A percentile compares a stretch with the other conserved stretches of the same genome.
Evolutionary conservation across 2,797 vertebrate species (phyloP).

Genomic region (Antennarius maculatus): DNA sequence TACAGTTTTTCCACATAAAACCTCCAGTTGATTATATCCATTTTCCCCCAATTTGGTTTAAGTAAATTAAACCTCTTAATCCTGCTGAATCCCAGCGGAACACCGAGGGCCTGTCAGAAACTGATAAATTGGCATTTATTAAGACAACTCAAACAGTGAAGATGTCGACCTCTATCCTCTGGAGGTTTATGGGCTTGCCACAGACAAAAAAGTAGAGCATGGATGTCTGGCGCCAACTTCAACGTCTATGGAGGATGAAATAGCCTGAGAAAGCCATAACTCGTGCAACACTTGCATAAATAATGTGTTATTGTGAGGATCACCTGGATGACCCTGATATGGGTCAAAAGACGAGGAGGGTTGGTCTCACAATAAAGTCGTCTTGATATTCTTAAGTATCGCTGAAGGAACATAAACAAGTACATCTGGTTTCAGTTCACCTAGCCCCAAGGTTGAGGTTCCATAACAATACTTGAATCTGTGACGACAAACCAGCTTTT

Average conservation of each 20-base stretch:
- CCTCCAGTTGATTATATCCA: slow-evolving; percentile 6
- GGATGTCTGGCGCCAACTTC: background rate
- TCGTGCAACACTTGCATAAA: background rate
- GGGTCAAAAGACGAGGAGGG: background rate
- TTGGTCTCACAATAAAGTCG: slow-evolving; percentile 1
- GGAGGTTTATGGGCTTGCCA: background rate
- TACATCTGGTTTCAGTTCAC: slow-evolving; percentile 30
- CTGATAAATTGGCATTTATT: background rate
- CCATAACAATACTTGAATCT: slow-evolving; percentile 18
- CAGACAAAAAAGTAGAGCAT: background rate
- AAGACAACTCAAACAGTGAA: background rate
- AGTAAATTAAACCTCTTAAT: background rate
- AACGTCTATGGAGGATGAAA: background rate
- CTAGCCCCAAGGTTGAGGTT: slow-evolving; percentile 4
- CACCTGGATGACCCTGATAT: slow-evolving; percentile 8
- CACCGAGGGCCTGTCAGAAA: background rate
- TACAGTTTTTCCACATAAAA: slow-evolving; percentile 16
- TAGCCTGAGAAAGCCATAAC: background rate
- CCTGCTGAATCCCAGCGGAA: background rate
- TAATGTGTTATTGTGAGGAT: background rate
- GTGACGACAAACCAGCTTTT: background rate
- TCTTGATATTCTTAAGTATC: background rate
- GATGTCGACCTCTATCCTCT: background rate
- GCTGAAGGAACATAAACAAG: slow-evolving; percentile 5
- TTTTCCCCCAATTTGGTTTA: background rate